phyloP scores from a whole-genome alignment of 1,140 invertebrate genomes.

The Vollenhovia emeryi region DNA sequence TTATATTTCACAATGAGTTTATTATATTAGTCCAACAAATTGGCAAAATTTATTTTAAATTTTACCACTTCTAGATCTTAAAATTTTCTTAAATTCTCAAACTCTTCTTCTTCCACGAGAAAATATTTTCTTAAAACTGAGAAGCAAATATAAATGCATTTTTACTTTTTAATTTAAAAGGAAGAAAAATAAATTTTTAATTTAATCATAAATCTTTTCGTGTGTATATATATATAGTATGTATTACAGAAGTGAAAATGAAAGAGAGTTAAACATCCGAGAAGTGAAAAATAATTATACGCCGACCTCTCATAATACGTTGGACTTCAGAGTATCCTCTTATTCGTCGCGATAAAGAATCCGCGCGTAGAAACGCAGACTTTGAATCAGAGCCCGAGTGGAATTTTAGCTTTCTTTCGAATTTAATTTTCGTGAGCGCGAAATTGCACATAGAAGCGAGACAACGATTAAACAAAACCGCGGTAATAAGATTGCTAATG shows the following conservation, averaged over 20 bases:
- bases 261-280: not conserved
- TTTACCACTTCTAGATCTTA: not conserved
- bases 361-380: not conserved
- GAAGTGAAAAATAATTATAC: not conserved
- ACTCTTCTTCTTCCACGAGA: not conserved
- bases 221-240: not conserved
- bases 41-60: not conserved
- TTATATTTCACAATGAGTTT: not conserved
- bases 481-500: slow-evolving; percentile 21
- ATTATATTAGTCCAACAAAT: not conserved
- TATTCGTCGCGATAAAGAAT: not conserved
- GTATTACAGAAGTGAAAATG: not conserved
- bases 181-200: too few species aligned
- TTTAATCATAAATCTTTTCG: not conserved
- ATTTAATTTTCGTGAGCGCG: slow-evolving; percentile 17
- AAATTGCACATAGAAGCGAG: not conserved
- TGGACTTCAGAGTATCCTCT: not conserved
- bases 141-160: not conserved
- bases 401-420: not conserved
- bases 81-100: not conserved
- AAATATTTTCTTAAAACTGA: not conserved
- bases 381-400: not conserved
- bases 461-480: not conserved
- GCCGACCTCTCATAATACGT: not conserved
- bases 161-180: too few species aligned